Base-by-base conservation (phyloP, 2,797 vertebrate species). In the Ateles fusciceps region DNA sequence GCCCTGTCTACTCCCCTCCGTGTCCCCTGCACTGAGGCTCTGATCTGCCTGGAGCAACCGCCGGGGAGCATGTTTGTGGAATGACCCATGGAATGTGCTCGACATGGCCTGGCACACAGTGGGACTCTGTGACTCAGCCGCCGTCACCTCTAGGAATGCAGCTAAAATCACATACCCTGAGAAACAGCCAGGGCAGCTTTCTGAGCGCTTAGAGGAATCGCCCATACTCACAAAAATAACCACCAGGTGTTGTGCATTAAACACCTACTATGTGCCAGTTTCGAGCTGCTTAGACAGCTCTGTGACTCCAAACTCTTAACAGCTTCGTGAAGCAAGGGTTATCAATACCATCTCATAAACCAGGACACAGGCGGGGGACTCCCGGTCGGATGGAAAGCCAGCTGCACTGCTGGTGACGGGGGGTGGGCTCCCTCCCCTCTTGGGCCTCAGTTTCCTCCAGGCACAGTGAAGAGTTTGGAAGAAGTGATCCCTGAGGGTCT, bases 191-290 rank as follows among this genome's bases (percentile, higher is more conserved):
- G 50, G 28, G 48, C 1, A 1, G 68, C 13, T 2, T 90, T 46
- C 68, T 59, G 1, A 4, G 71, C 52, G 46, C n/a, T 28, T 4
- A 46, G 36, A 52, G 14, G 91, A 79, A 11, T 30, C 9, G 13
- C 15, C 33, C 3, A 0, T 1, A 30, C 24, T 39, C 36, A 0
- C 2, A 74, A 50, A 84, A n/a, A 44, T 3, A 24, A 55, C 0
- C 1, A 21, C 0, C 0, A 0, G 5, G 42, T 33, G 1, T 0
- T 4, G 0, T 2, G 5, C 21, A 3, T 7, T 1, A 3, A 68
- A 59, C 0, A 1, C 55, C 33, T n/a, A 28, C 75, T n/a, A 1
- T 1, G 46, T 15, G 26, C 11, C 83, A 22, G 55, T 21, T 46
- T 30, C 79, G 19, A 39, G 72, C 61, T 72, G 71, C 85, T 48